Evolutionary conservation across 2,797 vertebrate genomes (phyloP).

Genomic region (Scyliorhinus canicula): DNA sequence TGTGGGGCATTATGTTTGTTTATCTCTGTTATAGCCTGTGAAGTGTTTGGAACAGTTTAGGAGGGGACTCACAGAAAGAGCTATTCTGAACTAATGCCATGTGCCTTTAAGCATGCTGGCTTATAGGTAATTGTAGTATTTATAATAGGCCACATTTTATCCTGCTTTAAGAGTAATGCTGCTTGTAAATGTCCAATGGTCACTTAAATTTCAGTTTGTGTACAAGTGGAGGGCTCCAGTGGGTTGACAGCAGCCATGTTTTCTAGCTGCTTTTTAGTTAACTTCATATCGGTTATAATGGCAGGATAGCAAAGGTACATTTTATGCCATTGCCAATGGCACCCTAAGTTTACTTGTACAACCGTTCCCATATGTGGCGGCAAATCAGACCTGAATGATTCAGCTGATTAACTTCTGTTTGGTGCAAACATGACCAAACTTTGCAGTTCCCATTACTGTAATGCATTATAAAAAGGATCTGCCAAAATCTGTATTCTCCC

Average conservation of each 20-base stretch:
- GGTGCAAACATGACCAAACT: background rate
- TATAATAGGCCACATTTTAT: background rate
- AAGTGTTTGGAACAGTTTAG: background rate
- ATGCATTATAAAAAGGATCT: background rate
- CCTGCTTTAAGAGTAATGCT: background rate
- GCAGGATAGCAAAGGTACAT: background rate
- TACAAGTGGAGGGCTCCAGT: background rate
- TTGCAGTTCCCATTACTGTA: background rate
- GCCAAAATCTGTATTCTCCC: background rate
- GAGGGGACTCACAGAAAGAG: background rate
- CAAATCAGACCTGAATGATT: background rate
- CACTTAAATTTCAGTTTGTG: background rate
- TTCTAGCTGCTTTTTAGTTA: background rate
- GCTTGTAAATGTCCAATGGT: background rate
- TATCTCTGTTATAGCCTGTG: background rate
- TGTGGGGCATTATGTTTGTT: background rate
- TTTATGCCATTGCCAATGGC: background rate
- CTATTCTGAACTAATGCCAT: background rate
- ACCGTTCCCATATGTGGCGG: background rate
- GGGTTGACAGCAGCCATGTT: background rate
- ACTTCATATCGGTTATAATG: background rate
- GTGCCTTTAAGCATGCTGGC: background rate
- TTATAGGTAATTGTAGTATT: background rate
- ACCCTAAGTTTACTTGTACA: background rate
- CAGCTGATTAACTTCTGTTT: background rate